These are phyloP conservation scores for Salvelinus namaycush DNA, from an alignment of 2,113 vertebrate species.

Conservation along the genomic window DNA sequence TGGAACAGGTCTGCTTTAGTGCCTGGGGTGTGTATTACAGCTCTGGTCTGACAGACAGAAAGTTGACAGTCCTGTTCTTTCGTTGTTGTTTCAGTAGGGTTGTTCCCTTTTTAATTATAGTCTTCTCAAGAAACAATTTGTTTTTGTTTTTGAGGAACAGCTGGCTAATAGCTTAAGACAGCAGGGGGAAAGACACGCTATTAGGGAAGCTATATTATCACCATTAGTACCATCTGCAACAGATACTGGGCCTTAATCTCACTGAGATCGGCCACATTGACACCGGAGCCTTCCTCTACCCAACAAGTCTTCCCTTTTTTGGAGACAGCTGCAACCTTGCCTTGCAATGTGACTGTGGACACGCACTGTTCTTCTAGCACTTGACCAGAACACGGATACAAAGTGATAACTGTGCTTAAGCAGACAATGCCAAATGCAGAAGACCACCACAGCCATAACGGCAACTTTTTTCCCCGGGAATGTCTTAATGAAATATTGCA, in stretches of 20 bases:
- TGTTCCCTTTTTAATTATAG: background rate
- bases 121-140: slow-evolving; percentile 1
- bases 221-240: slow-evolving; percentile 27
- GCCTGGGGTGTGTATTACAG: background rate
- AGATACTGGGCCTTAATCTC: slow-evolving; percentile 26
- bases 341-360: slow-evolving; percentile 13
- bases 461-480: background rate
- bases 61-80: slow-evolving; percentile 2
- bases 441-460: background rate
- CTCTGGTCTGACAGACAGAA: background rate
- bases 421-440: slow-evolving; percentile 5
- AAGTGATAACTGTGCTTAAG: slow-evolving; percentile 10
- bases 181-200: slow-evolving; percentile 19
- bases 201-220: slow-evolving; percentile 25
- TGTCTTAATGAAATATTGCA: background rate
- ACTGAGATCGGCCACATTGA: slow-evolving; percentile 10
- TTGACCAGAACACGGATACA: slow-evolving; percentile 13
- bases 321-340: slow-evolving; percentile 29
- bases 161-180: slow-evolving; percentile 2
- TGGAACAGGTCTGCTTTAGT: background rate
- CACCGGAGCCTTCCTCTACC: slow-evolving; percentile 16
- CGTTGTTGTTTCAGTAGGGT: background rate
- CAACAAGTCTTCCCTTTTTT: slow-evolving; percentile 13
- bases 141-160: slow-evolving; percentile 14
- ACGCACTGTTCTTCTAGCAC: slow-evolving; percentile 10